A percentile compares a stretch with the other conserved stretches of the same genome.
These are phyloP conservation scores for Drosophila triauraria DNA, from an alignment of 1,140 invertebrate species.

Conservation along the genomic window DNA sequence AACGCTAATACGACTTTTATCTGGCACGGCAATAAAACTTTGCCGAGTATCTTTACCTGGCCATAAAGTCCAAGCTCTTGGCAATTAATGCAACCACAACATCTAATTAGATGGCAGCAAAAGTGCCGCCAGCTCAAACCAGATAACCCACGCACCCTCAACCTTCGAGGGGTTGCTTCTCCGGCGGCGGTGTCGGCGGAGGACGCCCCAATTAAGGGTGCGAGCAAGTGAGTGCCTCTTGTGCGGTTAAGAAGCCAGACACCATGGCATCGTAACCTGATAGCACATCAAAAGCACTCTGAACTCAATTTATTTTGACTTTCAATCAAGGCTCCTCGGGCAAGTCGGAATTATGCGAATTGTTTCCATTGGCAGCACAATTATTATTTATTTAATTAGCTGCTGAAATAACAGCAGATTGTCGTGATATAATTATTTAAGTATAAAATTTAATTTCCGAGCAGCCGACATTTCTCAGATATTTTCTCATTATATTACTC, in stretches of 20 bases:
- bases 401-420: conserved; percentile 1
- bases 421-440: background rate
- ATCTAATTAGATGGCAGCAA: conserved; percentile 74
- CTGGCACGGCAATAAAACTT: conserved; percentile 58
- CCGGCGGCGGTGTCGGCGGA: background rate
- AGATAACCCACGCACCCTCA: conserved; percentile 64
- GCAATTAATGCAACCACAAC: conserved; percentile 76
- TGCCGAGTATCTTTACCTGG: conserved; percentile 30
- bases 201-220: conserved; percentile 59
- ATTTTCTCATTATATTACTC: background rate
- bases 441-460: background rate
- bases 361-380: conserved; percentile 25
- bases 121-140: conserved; percentile 55
- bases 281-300: conserved; percentile 35
- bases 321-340: conserved; percentile 12
- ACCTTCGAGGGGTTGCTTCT: conserved; percentile 14
- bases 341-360: conserved; percentile 10
- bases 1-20: conserved; percentile 71
- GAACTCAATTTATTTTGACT: conserved; percentile 42
- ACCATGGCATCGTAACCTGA: conserved; percentile 41
- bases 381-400: conserved; percentile 49
- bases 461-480: background rate
- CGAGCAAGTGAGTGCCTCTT: conserved; percentile 47
- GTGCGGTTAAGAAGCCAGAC: conserved; percentile 58
- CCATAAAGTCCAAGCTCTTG: conserved; percentile 71